Conservation (phyloP, 2,888 invertebrate species). For the Brachynemurus nebulosus region DNA sequence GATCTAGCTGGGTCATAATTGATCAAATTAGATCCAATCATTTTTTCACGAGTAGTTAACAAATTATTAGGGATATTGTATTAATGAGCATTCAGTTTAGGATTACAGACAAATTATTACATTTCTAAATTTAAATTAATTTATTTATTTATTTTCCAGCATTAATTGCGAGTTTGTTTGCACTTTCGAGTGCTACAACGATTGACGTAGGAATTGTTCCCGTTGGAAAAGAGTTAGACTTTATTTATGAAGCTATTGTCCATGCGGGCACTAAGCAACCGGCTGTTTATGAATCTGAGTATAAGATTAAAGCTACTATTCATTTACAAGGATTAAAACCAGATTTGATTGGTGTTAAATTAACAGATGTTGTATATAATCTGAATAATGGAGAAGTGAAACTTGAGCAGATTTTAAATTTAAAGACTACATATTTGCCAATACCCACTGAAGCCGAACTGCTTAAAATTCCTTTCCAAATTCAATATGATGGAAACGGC, state of each 20-base stretch:
- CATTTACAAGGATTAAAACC: slow-evolving; percentile 24
- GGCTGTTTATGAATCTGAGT: slow-evolving; percentile 25
- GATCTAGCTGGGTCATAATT: no score
- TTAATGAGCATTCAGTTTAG: no score
- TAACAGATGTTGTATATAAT: slow-evolving; percentile 26
- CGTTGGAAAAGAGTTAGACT: slow-evolving; percentile 34
- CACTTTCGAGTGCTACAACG: neutral
- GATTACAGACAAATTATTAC: no score
- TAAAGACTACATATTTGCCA: slow-evolving; percentile 9
- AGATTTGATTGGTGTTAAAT: slow-evolving; percentile 22
- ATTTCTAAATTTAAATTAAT: no score
- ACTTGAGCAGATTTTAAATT: no score
- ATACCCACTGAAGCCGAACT: slow-evolving; percentile 19
- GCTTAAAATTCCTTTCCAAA: slow-evolving; percentile 20
- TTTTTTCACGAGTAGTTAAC: no score
- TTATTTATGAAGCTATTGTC: slow-evolving; percentile 28
- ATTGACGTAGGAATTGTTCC: slow-evolving; percentile 27
- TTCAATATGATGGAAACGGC: slow-evolving; percentile 21
- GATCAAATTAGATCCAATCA: no score
- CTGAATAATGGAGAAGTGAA: slow-evolving; percentile 25
- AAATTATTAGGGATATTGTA: no score
- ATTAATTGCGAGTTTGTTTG: neutral
- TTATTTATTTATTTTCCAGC: neutral
- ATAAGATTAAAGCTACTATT: slow-evolving; percentile 26
- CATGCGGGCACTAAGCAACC: slow-evolving; percentile 28